Evolutionary conservation across 2,113 vertebrate genomes (phyloP).

Genomic region (Grammomys dolichurus): DNA sequence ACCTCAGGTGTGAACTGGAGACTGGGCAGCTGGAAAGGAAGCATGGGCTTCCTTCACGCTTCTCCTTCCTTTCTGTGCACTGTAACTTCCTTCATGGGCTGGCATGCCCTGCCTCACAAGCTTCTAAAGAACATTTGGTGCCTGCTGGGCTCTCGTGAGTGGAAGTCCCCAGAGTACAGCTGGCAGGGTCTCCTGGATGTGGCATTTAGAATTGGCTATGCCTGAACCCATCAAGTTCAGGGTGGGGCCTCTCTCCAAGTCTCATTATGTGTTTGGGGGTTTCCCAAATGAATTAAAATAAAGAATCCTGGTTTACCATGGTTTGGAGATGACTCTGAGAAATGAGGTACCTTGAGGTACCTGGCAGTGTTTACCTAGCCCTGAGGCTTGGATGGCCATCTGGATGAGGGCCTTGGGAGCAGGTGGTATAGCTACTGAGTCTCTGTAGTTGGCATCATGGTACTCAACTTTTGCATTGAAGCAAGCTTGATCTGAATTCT

Average conservation of each 20-base stretch:
- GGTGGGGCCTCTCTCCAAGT: neutral
- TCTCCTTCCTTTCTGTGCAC: no score
- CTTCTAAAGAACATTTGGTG: neutral
- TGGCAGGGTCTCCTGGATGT: neutral
- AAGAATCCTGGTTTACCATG: accelerated
- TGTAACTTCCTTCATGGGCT: neutral
- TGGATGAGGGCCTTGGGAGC: neutral
- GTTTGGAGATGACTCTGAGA: neutral
- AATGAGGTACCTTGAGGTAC: no score
- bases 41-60: accelerated
- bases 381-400: no score
- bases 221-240: neutral
- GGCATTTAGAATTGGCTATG: neutral
- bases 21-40: neutral
- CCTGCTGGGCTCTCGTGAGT: accelerated
- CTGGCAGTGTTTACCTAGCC: neutral
- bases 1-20: neutral
- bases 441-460: neutral
- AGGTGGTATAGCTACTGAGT: neutral
- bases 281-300: conserved; percentile 17
- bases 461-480: accelerated
- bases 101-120: accelerated
- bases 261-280: neutral
- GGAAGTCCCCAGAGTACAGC: neutral
- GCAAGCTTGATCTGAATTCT: neutral